Percentiles rank a stretch among this genome's conserved stretches.
phyloP scores from a whole-genome alignment of 1,140 invertebrate genomes.

The Anoplophora glabripennis region DNA sequence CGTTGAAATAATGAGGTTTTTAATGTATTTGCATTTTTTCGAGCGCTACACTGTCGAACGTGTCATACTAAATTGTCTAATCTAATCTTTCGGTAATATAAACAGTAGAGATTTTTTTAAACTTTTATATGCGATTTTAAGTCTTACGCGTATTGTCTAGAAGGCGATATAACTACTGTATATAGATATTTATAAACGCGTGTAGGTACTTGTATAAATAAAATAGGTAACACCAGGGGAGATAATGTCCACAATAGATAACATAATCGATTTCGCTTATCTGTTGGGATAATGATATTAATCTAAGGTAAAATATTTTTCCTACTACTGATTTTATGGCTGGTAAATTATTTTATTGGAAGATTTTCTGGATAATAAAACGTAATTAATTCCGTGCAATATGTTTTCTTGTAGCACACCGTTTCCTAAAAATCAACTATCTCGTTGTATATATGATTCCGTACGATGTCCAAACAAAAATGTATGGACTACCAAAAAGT shows the following conservation, averaged over 20 bases:
- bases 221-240: constrained; percentile 12
- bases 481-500: too few relatives aligned
- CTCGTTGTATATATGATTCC: too few relatives aligned
- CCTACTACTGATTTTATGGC: constrained; percentile 20
- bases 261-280: constrained; percentile 24
- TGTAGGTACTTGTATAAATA: constrained; percentile 21
- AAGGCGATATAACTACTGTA: constrained; percentile 25
- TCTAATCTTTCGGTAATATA: constrained; percentile 3
- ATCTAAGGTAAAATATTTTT: constrained; percentile 12
- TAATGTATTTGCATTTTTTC: too few relatives aligned
- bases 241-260: constrained; percentile 21
- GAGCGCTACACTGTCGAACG: too few relatives aligned
- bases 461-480: too few relatives aligned
- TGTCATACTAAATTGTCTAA: too few relatives aligned
- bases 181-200: constrained; percentile 16
- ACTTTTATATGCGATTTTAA: not conserved
- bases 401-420: too few relatives aligned
- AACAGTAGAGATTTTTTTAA: constrained; percentile 5
- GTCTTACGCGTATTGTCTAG: not conserved
- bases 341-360: constrained; percentile 15
- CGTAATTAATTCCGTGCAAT: too few relatives aligned
- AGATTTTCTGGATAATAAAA: too few relatives aligned
- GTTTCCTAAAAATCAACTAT: not conserved
- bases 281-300: constrained; percentile 14
- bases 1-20: not conserved